Evolutionary conservation across 2,888 invertebrate genomes (phyloP).

Genomic region (Drosophila anomalipes): DNA sequence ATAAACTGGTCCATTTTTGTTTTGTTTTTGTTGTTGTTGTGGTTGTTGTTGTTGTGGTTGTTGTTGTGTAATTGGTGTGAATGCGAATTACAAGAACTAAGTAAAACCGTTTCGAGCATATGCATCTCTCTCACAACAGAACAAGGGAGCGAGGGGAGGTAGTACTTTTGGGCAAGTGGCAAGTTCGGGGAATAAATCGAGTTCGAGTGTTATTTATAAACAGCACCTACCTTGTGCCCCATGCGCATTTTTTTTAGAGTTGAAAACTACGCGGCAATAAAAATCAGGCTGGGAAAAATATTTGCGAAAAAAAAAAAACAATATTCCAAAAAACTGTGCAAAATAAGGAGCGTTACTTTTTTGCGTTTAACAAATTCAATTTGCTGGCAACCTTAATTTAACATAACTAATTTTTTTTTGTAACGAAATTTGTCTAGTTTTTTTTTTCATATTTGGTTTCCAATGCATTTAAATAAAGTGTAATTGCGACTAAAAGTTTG

Average conservation of each 20-base stretch:
- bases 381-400: conserved; percentile 66
- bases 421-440: conserved; percentile 70
- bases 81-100: conserved; percentile 54
- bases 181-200: conserved; percentile 7
- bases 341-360: conserved; percentile 25
- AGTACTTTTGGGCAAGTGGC: conserved; percentile 9
- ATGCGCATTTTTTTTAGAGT: conserved; percentile 70
- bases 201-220: conserved; percentile 56
- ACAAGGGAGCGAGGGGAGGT: not conserved
- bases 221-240: conserved; percentile 79
- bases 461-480: conserved; percentile 57
- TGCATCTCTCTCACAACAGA: conserved; percentile 23
- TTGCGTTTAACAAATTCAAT: conserved; percentile 58
- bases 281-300: conserved; percentile 30
- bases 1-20: conserved; percentile 74
- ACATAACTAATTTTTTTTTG: conserved; percentile 32
- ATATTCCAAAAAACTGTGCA: conserved; percentile 19
- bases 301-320: conserved; percentile 39
- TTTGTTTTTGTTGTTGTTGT: conserved; percentile 10
- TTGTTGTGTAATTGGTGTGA: conserved; percentile 43
- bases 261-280: conserved; percentile 73
- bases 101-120: conserved; percentile 45
- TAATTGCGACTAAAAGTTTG: conserved; percentile 57
- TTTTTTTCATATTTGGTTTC: conserved; percentile 44
- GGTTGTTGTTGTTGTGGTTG: conserved; percentile 31